Conservation (phyloP, 2,888 invertebrate genomes). For the Teleogryllus oceanicus region DNA sequence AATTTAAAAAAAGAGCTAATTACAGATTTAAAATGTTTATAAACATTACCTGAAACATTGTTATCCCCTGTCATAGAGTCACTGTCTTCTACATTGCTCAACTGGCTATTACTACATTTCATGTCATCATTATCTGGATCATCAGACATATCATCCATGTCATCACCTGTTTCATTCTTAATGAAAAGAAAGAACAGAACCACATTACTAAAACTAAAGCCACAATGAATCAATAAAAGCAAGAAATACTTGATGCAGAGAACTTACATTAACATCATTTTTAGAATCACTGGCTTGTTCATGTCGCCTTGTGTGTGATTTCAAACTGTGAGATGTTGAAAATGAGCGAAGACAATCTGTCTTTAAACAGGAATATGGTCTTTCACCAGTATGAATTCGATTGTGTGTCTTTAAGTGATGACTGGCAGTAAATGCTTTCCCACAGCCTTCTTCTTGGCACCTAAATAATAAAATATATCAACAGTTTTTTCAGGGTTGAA, state of each 20-base stretch:
- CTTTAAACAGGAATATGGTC: slow-evolving; percentile 70
- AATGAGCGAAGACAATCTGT: slow-evolving; percentile 72
- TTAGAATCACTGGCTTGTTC: slow-evolving; percentile 46
- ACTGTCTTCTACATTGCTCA: background rate
- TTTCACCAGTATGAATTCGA: slow-evolving; percentile 77
- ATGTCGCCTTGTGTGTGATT: slow-evolving; percentile 75
- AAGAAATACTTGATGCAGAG: no score
- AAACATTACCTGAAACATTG: no score
- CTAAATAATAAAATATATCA: slow-evolving; percentile 48
- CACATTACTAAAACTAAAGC: no score
- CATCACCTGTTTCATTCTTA: background rate
- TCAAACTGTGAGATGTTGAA: slow-evolving; percentile 78
- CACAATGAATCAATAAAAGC: no score
- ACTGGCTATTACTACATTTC: no score
- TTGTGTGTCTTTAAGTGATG: slow-evolving; percentile 91
- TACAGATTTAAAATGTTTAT: no score
- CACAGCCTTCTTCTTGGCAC: slow-evolving; percentile 78
- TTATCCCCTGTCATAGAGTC: background rate
- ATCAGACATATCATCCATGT: background rate
- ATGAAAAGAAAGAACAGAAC: no score
- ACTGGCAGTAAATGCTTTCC: slow-evolving; percentile 89
- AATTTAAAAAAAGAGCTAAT: no score
- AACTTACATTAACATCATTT: background rate
- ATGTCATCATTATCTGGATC: background rate
- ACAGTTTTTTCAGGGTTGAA: background rate